A percentile compares a stretch with the other conserved stretches of the same genome.
Evolutionary conservation across 2,888 invertebrate genomes (phyloP).

Genomic region (Folsomia manolachei): DNA sequence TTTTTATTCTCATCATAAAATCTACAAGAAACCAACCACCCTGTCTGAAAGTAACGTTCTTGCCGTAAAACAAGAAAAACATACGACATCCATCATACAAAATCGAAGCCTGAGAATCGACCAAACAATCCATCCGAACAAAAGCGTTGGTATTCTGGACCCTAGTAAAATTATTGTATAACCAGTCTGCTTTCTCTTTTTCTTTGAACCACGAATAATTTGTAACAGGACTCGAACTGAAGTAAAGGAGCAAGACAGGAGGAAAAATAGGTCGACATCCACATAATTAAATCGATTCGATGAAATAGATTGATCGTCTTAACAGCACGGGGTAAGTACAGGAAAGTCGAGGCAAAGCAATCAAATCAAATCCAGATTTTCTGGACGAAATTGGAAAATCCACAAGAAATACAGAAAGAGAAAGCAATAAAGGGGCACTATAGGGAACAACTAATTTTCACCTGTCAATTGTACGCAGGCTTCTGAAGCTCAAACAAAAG

Average conservation of each 20-base stretch:
- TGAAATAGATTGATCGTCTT: constrained; percentile 2
- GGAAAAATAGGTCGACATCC: constrained; percentile 11
- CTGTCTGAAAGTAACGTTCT: background rate
- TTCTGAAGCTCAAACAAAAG: background rate
- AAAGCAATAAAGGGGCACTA: constrained; percentile 18
- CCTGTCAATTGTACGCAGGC: background rate
- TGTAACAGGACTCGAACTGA: background rate
- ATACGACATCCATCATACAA: background rate
- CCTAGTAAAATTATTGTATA: too few relatives aligned
- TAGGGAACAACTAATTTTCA: constrained; percentile 12
- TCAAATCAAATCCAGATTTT: background rate
- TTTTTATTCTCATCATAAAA: background rate
- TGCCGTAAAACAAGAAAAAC: background rate
- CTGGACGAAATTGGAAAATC: constrained; percentile 7
- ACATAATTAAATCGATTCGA: constrained; percentile 17
- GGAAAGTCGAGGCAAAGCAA: too few relatives aligned
- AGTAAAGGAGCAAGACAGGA: background rate
- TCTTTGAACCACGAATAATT: background rate
- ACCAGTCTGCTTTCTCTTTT: too few relatives aligned
- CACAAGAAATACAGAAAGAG: background rate
- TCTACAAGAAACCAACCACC: background rate
- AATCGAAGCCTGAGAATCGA: background rate
- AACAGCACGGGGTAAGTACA: constrained; percentile 2
- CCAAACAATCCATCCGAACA: background rate
- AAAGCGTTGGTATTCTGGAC: background rate